These are phyloP conservation scores for Thereva unica DNA, from an alignment of 2,888 invertebrate genomes.

Conservation along the genomic window DNA sequence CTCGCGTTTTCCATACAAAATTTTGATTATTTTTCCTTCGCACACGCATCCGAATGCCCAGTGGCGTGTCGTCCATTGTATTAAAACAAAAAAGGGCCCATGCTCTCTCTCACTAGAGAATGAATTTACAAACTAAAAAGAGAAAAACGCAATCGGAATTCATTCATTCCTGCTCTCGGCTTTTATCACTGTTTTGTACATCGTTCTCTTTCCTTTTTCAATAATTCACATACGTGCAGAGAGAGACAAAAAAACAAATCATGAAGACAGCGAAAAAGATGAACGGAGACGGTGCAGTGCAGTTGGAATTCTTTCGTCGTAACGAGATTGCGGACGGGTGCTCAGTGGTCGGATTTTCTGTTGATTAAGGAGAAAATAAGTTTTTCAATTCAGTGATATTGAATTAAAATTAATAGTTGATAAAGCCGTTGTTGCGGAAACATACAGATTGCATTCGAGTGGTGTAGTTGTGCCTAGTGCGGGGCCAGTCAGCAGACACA, in stretches of 20 bases:
- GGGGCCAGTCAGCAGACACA: conserved; percentile 3
- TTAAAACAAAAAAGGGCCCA: no score
- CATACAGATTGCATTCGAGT: background rate
- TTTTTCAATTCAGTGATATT: conserved; percentile 8
- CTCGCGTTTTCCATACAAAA: background rate
- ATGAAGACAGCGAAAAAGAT: conserved; percentile 20
- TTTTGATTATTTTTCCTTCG: conserved; percentile 5
- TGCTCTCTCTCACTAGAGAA: background rate
- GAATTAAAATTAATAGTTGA: conserved; percentile 1
- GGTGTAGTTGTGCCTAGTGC: background rate
- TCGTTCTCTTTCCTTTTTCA: conserved; percentile 1
- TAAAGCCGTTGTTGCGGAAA: conserved; percentile 6
- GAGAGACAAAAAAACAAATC: conserved; percentile 17
- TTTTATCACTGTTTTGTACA: conserved; percentile 10
- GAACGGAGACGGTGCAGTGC: conserved; percentile 19
- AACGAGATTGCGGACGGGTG: conserved; percentile 13
- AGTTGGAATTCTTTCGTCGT: conserved; percentile 27
- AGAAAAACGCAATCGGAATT: background rate
- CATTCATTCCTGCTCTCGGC: background rate
- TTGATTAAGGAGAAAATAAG: conserved; percentile 12
- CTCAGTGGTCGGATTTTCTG: conserved; percentile 11
- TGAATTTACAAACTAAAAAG: background rate
- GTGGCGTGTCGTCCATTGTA: no score
- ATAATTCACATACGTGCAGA: conserved; percentile 7
- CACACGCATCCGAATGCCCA: background rate